These are phyloP conservation scores for Archivesica marissinica DNA, from an alignment of 1,140 invertebrate genomes.

Conservation along the genomic window DNA sequence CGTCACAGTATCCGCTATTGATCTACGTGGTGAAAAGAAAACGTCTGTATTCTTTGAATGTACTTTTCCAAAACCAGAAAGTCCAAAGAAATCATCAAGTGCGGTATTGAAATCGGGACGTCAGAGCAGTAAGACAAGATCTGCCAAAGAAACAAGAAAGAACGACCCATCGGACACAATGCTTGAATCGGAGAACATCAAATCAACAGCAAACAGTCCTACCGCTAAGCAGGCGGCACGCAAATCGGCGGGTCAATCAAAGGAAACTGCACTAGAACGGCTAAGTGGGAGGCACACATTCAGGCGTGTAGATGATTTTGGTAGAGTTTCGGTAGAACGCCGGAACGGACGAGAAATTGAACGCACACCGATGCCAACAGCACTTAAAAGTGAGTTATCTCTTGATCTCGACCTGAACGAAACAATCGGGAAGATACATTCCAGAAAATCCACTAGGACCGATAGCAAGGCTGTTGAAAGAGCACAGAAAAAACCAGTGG, in stretches of 20 bases:
- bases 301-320: conserved; percentile 52
- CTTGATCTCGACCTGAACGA: conserved; percentile 40
- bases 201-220: neutral
- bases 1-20: conserved; percentile 34
- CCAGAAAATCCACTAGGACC: neutral
- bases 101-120: conserved; percentile 13
- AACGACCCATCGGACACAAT: conserved; percentile 38
- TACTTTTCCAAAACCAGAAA: neutral
- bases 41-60: conserved; percentile 55
- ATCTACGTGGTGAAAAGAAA: conserved; percentile 28
- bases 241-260: neutral
- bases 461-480: conserved; percentile 47
- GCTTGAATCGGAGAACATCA: neutral
- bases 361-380: conserved; percentile 18
- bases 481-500: conserved; percentile 15
- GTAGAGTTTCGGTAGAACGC: neutral
- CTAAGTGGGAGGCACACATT: conserved; percentile 51
- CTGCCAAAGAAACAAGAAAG: conserved; percentile 8
- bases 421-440: conserved; percentile 8
- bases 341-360: conserved; percentile 45
- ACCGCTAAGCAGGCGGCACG: neutral
- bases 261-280: neutral
- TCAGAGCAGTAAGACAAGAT: neutral
- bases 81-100: neutral
- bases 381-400: conserved; percentile 12